Evolutionary conservation across 2,888 invertebrate species (phyloP), one percentile per base, ranked within the genome.

Genomic region (Phymatocera aterrima): DNA sequence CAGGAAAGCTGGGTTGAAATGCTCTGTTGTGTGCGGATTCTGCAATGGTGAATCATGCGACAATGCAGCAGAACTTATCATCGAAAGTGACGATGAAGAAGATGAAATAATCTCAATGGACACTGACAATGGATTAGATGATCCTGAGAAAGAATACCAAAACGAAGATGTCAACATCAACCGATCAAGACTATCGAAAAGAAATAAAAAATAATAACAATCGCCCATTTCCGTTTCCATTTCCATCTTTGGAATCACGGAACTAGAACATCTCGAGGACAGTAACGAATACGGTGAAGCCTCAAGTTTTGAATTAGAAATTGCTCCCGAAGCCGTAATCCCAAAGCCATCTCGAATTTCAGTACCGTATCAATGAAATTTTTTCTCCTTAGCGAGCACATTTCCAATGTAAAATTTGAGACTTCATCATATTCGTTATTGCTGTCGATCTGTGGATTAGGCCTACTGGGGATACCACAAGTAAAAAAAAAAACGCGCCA

Each of bases 381-480:
- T n/a, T n/a, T n/a, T n/a, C n/a, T n/a, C n/a, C n/a, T n/a, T n/a
- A n/a, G n/a, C 3, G 1, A 28, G 0, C 8, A 24, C 3, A 28
- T 4, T 1, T 1, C 0, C 1, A 57, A 3, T 3, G 15, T 57
- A 57, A 1, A 3, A 57, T 24, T 28, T 2, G n/a, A n/a, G n/a
- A n/a, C n/a, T 57, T 57, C 8, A 8, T 18, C 1, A 21, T 24
- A 4, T 3, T 2, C 21, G n/a, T 24, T 21, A 2, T 8, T 54
- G n/a, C 18, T 8, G 8, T 65, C n/a, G 31, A 61, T 65, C 21
- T 12, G 68, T 40, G 46, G 43, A 68, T 2, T 68, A 24, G 28
- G 68, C 43, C 40, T 65, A 65, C 40, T 3, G 65, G 65, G 68
- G 68, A 68, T 18, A 68, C 68, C 68, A 46, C 68, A 24, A 21